Percentiles rank a stretch among this genome's conserved stretches.
Conservation (phyloP, 2,888 invertebrate genomes). For the Ormyrus labotus region DNA sequence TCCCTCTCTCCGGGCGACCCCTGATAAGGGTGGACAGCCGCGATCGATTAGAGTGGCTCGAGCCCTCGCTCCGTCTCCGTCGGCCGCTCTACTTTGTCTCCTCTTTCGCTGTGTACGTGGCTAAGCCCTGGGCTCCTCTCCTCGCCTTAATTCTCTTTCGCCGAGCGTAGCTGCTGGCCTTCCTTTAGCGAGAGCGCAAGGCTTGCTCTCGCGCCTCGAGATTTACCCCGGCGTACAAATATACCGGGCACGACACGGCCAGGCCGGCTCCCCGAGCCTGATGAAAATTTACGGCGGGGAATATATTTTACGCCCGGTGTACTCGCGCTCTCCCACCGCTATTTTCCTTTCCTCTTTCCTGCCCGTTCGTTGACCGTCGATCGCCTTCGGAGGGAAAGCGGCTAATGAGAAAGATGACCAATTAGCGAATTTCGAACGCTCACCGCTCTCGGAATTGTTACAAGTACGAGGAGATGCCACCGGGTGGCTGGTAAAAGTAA, state of each 20-base stretch:
- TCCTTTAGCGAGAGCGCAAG: background rate
- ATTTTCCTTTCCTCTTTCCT: no score
- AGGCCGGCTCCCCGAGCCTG: background rate
- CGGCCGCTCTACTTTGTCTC: constrained; percentile 58
- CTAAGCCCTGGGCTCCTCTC: constrained; percentile 28
- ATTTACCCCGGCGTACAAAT: constrained; percentile 53
- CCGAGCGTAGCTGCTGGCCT: background rate
- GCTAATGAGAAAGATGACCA: no score
- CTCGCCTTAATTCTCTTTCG: constrained; percentile 56
- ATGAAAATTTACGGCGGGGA: constrained; percentile 32
- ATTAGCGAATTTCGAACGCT: no score
- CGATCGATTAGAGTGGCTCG: constrained; percentile 76
- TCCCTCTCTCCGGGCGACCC: constrained; percentile 23
- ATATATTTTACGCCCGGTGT: background rate
- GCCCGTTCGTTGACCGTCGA: no score
- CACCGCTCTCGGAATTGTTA: no score
- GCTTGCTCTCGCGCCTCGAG: constrained; percentile 21
- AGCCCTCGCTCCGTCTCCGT: constrained; percentile 64
- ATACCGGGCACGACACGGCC: constrained; percentile 21
- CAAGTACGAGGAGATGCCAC: no score
- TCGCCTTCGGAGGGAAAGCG: no score
- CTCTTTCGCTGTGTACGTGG: constrained; percentile 43
- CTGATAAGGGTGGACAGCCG: constrained; percentile 76
- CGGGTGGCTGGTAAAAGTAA: no score
- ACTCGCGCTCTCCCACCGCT: no score